Percentiles rank a stretch among this genome's conserved stretches.
Conservation (phyloP, 2,113 vertebrate species). For the Progne subis region DNA sequence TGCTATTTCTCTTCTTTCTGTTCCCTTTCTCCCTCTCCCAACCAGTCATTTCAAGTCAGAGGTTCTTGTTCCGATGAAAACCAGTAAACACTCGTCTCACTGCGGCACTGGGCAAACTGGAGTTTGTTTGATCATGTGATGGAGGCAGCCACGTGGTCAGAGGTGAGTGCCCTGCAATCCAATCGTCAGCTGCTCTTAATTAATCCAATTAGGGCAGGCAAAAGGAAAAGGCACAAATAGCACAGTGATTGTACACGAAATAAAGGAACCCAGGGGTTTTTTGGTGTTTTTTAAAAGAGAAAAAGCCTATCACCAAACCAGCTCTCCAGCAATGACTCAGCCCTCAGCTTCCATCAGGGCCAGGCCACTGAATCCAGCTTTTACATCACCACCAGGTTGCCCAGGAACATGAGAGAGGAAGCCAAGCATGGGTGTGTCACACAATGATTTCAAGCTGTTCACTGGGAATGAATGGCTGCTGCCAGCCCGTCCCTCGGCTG, state of each 20-base stretch:
- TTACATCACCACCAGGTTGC: background rate
- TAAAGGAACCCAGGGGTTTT: accelerated
- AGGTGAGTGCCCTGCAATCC: conserved; percentile 53
- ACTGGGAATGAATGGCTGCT: background rate
- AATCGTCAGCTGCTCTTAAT: background rate
- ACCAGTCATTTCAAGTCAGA: conserved; percentile 79
- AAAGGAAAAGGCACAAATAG: background rate
- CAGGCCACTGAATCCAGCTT: background rate
- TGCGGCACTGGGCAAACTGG: conserved; percentile 82
- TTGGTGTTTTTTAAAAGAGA: background rate
- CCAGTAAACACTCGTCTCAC: conserved; percentile 73
- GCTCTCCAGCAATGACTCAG: background rate
- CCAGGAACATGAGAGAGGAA: background rate
- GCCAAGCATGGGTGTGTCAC: background rate
- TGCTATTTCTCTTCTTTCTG: background rate
- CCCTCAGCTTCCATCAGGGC: background rate
- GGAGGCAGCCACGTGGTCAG: background rate
- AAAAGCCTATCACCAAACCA: background rate
- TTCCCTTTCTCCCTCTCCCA: background rate
- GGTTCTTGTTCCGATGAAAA: conserved; percentile 74
- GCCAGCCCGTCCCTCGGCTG: background rate
- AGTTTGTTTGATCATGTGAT: conserved; percentile 92
- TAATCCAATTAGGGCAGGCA: background rate
- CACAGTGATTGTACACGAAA: background rate
- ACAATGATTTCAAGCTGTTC: background rate